phyloP scores from a whole-genome alignment of 1,140 invertebrate genomes.

The Zaprionus ornatus region DNA sequence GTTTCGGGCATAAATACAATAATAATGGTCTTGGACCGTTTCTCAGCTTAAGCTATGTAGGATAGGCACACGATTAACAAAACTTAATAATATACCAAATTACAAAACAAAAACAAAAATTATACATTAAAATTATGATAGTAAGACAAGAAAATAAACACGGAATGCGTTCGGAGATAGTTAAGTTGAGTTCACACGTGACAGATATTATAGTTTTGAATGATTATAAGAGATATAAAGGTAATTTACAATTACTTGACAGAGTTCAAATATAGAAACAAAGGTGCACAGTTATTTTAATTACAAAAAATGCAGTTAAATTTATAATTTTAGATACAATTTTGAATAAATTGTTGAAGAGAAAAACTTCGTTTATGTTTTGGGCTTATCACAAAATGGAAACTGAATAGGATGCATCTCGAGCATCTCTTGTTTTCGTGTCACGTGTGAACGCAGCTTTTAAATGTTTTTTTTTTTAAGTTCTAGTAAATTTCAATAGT shows the following conservation, averaged over 20 bases:
- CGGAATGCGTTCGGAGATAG: conserved; percentile 67
- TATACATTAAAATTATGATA: conserved; percentile 15
- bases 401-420: too few relatives aligned
- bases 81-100: conserved; percentile 25
- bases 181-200: conserved; percentile 29
- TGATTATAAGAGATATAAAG: neutral
- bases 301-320: too few relatives aligned
- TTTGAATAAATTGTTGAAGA: too few relatives aligned
- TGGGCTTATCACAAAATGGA: too few relatives aligned
- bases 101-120: conserved; percentile 30
- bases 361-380: too few relatives aligned
- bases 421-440: neutral
- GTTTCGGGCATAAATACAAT: conserved; percentile 57
- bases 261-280: too few relatives aligned
- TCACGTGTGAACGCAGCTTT: conserved; percentile 19
- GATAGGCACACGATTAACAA: conserved; percentile 41
- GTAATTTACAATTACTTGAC: too few relatives aligned
- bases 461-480: neutral
- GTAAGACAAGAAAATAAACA: conserved; percentile 30
- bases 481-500: conserved; percentile 26
- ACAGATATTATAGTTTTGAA: neutral
- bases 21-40: conserved; percentile 61
- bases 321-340: too few relatives aligned
- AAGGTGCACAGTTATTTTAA: too few relatives aligned
- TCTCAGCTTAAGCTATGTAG: conserved; percentile 50